phyloP scores from a whole-genome alignment of 2,113 vertebrate species.

The Sarotherodon lohbergeri region DNA sequence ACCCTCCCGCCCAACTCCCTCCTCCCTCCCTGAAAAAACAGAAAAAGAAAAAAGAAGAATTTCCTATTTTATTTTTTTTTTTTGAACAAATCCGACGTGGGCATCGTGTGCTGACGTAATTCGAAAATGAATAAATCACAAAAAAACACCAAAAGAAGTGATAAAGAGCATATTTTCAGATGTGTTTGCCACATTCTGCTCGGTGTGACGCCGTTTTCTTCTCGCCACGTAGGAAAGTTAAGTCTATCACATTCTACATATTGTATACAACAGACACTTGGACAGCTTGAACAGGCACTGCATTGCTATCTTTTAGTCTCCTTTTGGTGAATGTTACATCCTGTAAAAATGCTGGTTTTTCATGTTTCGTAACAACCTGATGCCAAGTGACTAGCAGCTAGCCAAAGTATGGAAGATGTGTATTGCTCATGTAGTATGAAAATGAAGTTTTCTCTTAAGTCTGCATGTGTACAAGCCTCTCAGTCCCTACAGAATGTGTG shows the following conservation, averaged over 20 bases:
- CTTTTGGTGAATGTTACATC: constrained; percentile 92
- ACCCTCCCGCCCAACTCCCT: background rate
- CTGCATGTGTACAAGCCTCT: constrained; percentile 79
- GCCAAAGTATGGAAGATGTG: constrained; percentile 72
- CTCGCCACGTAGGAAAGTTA: constrained; percentile 81
- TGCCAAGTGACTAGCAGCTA: constrained; percentile 76
- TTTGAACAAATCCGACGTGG: constrained; percentile 72
- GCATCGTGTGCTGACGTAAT: constrained; percentile 80
- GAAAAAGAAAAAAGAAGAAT: constrained; percentile 61
- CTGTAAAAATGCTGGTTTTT: constrained; percentile 92
- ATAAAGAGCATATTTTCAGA: constrained; percentile 67
- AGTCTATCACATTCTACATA: constrained; percentile 91
- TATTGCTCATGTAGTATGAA: constrained; percentile 87
- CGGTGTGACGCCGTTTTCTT: constrained; percentile 41
- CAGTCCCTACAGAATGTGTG: constrained; percentile 81
- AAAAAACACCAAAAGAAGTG: constrained; percentile 18
- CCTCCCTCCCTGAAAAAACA: background rate
- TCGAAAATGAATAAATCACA: constrained; percentile 82
- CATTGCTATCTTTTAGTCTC: constrained; percentile 78
- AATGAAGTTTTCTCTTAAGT: constrained; percentile 76
- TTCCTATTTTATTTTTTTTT: constrained; percentile 61
- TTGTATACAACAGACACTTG: constrained; percentile 92
- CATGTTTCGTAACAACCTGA: constrained; percentile 89
- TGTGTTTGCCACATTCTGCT: constrained; percentile 85
- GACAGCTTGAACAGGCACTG: constrained; percentile 99